Evolutionary conservation across 92 coral and sea anemone species (phyloP), one percentile per base, ranked within the genome.

Genomic region (Montipora capitata): DNA sequence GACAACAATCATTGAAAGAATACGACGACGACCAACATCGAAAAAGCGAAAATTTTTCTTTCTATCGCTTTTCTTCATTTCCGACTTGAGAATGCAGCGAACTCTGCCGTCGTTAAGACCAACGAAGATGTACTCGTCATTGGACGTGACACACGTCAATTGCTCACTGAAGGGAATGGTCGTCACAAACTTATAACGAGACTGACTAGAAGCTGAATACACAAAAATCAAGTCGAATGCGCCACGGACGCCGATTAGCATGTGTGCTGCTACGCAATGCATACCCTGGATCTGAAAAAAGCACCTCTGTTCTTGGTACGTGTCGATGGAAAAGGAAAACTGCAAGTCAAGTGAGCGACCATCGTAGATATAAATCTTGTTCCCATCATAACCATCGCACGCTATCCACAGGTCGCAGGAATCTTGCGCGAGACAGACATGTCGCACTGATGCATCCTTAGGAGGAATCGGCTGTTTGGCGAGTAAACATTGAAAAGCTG

Each of bases 401-500:
- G 97, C 98, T 41, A 97, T 66, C 99, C 99, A 97, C 45, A 97
- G 66, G 65, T 95, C 98, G 62, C 73, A 87, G 14, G 83, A 80
- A 8, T 85, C 90, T 8, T 89, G 94, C n/a, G 87, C 96, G 45
- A 90, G 89, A 70, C 98, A 95, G 5, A 92, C 97, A 68, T 92
- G 94, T 39, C 99, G 96, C 42, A 95, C 99, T 39, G 99, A 97
- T 83, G 90, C 96, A 82, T 92, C 95, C 27, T 89, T 49, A 20
- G 95, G 80, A 5, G 96, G 94, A 10, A 97, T 76, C 8, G 87
- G 86, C 58, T 81, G 92, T 68, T 95, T 88, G 9, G 98, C 98
- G 7, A 97, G 93, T 42, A 97, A 84, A 57, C 93, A 88, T 88
- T 97, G 99, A 56, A 97, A 97, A 7, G 98, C 94, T 52, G 98